phyloP scores from a whole-genome alignment of 2,888 invertebrate genomes.

The Lottia scabra region DNA sequence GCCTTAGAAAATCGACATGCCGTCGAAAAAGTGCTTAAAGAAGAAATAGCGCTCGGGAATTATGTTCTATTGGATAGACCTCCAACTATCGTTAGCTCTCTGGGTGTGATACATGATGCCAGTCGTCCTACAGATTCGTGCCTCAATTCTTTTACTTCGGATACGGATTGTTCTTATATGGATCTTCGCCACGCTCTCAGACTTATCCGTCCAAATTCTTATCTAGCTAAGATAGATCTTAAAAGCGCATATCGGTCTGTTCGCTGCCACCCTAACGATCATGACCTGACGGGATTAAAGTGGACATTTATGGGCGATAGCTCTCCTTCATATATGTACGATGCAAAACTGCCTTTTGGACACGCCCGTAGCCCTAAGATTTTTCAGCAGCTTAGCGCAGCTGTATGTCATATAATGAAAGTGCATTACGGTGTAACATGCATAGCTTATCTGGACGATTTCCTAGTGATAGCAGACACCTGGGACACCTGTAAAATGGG shows the following conservation, averaged over 20 bases:
- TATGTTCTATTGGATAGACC: too few relatives aligned
- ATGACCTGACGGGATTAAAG: background rate
- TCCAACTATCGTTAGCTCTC: too few relatives aligned
- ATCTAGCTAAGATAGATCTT: conserved; percentile 7
- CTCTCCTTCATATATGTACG: background rate
- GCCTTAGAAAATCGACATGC: too few relatives aligned
- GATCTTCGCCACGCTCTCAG: too few relatives aligned
- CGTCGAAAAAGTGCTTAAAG: too few relatives aligned
- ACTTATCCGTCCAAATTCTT: background rate
- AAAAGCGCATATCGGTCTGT: conserved; percentile 10
- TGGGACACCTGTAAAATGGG: background rate
- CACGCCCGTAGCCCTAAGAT: background rate
- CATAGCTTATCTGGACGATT: conserved; percentile 5
- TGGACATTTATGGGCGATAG: background rate
- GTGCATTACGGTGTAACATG: background rate
- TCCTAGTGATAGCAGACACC: background rate
- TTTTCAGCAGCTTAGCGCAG: background rate
- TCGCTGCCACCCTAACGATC: background rate
- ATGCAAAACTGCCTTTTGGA: background rate
- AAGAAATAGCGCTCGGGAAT: too few relatives aligned
- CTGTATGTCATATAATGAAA: conserved; percentile 3
- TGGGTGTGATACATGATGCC: too few relatives aligned
- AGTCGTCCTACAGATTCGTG: too few relatives aligned
- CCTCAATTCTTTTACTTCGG: too few relatives aligned
- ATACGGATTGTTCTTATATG: too few relatives aligned